These are phyloP conservation scores for Coendou prehensilis DNA, from an alignment of 2,797 vertebrate genomes.

Conservation along the genomic window DNA sequence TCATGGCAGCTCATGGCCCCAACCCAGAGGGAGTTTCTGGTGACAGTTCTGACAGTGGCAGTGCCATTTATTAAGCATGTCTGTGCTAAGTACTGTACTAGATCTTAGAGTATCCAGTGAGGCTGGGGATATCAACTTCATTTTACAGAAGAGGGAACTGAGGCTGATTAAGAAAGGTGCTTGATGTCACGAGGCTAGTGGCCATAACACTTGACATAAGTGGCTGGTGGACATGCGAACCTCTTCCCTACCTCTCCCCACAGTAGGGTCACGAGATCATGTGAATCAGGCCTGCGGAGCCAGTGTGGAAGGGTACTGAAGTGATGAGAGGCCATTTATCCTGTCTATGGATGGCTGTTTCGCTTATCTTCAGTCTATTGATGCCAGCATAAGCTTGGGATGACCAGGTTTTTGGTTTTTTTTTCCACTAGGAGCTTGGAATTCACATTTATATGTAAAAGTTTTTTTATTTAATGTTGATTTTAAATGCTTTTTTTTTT, in stretches of 20 bases:
- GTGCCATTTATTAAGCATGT: not conserved
- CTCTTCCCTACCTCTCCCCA: rapidly evolving
- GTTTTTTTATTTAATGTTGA: not conserved
- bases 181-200: not conserved
- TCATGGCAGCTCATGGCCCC: no score
- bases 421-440: not conserved
- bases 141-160: not conserved
- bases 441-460: not conserved
- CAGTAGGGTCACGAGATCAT: not conserved
- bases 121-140: not conserved
- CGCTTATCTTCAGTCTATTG: not conserved
- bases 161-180: not conserved
- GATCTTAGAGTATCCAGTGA: not conserved
- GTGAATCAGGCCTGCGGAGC: not conserved
- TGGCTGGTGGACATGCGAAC: not conserved
- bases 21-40: not conserved
- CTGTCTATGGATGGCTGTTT: not conserved
- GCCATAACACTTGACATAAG: not conserved
- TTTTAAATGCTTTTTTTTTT: not conserved
- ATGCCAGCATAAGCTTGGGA: not conserved
- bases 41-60: not conserved
- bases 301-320: not conserved
- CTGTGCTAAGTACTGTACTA: not conserved
- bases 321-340: not conserved
- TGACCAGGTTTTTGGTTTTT: not conserved